These are phyloP conservation scores for Drosophila borborema DNA, from an alignment of 2,888 invertebrate species.

Conservation along the genomic window DNA sequence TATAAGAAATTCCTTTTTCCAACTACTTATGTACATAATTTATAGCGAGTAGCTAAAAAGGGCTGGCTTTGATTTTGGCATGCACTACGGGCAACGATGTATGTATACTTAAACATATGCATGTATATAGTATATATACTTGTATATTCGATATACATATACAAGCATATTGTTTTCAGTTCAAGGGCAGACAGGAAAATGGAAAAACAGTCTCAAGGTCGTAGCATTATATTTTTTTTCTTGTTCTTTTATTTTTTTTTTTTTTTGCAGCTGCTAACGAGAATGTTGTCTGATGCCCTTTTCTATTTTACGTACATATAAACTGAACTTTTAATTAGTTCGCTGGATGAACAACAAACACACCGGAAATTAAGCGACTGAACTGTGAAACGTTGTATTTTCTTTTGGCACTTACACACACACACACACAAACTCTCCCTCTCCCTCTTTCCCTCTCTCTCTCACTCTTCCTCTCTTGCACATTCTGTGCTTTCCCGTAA, in stretches of 20 bases:
- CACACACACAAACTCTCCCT: not conserved
- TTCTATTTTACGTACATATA: slow-evolving; percentile 45
- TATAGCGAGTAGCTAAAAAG: slow-evolving; percentile 8
- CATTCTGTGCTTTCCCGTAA: not conserved
- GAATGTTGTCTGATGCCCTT: slow-evolving; percentile 42
- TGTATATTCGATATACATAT: not conserved
- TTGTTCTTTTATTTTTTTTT: too few relatives aligned
- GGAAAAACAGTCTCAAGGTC: slow-evolving; percentile 51
- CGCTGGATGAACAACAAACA: slow-evolving; percentile 72
- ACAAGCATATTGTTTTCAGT: slow-evolving; percentile 1
- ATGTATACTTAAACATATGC: too few relatives aligned
- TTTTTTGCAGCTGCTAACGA: slow-evolving; percentile 14
- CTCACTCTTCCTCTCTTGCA: not conserved
- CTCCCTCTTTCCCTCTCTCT: not conserved
- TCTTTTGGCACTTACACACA: slow-evolving; percentile 36
- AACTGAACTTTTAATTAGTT: slow-evolving; percentile 77
- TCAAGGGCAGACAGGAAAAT: slow-evolving; percentile 45
- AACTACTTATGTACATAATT: slow-evolving; percentile 8
- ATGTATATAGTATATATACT: not conserved
- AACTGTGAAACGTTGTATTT: slow-evolving; percentile 53
- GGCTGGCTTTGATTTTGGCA: slow-evolving; percentile 52
- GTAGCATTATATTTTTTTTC: not conserved
- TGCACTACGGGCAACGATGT: slow-evolving; percentile 8
- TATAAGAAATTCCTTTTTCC: too few relatives aligned
- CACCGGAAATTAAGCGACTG: slow-evolving; percentile 77